Conservation (phyloP, 2,113 vertebrate genomes). For the Arvicanthis niloticus region DNA sequence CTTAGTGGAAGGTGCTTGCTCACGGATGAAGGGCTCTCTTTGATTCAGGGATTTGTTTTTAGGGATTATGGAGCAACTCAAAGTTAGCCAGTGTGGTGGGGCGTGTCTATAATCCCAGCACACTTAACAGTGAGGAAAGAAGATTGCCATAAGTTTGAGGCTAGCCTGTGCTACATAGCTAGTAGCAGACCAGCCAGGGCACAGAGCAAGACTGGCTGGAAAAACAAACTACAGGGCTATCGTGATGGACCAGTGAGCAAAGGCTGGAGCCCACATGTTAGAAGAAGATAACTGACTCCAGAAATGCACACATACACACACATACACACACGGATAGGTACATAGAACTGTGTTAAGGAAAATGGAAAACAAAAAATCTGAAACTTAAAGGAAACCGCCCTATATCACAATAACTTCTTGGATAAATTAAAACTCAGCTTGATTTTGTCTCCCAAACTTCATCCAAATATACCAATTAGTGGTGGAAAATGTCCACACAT, state of each 20-base stretch:
- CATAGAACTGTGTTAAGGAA: neutral
- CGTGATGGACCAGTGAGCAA: neutral
- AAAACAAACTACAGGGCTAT: neutral
- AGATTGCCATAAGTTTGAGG: neutral
- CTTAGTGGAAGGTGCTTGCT: neutral
- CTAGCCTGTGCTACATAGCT: neutral
- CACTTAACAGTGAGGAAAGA: neutral
- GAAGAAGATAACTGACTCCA: neutral
- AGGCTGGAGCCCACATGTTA: neutral
- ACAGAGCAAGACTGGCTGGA: neutral
- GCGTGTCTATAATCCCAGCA: neutral
- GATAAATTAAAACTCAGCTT: constrained; percentile 57
- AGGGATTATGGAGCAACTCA: neutral
- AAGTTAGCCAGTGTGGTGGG: neutral
- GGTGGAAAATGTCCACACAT: constrained; percentile 16
- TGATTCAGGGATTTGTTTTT: constrained; percentile 8
- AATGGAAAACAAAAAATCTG: neutral
- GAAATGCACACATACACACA: neutral
- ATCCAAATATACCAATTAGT: constrained; percentile 13
- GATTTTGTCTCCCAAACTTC: constrained; percentile 40
- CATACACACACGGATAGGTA: neutral
- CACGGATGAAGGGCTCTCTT: neutral
- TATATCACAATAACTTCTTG: neutral
- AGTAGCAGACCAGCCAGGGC: neutral
- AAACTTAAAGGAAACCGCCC: neutral